These are phyloP conservation scores for Pterobdella sp. DNA, from an alignment of 2,888 invertebrate genomes.

Conservation along the genomic window DNA sequence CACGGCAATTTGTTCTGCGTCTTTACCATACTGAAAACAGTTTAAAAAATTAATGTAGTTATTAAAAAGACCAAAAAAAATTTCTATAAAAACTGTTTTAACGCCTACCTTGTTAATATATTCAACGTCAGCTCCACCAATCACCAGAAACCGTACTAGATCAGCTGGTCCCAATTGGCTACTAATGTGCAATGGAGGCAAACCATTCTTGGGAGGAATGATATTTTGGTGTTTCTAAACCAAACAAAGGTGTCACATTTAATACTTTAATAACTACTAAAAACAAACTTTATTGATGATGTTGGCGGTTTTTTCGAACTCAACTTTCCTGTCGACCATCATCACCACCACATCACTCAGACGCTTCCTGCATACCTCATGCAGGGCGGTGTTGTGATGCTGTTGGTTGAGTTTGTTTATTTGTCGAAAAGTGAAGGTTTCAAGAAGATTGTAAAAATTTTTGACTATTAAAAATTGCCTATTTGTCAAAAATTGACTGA, in stretches of 20 bases:
- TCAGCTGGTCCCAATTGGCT: neutral
- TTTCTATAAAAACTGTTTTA: too few relatives aligned
- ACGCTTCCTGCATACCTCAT: neutral
- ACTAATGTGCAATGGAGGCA: neutral
- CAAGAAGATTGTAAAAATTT: too few relatives aligned
- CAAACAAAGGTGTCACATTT: conserved; percentile 9
- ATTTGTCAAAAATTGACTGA: too few relatives aligned
- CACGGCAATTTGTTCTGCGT: neutral
- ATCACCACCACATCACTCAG: neutral
- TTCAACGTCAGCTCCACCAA: neutral
- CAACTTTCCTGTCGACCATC: neutral
- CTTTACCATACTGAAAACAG: neutral
- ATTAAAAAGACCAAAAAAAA: too few relatives aligned
- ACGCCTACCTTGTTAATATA: neutral
- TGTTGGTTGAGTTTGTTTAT: too few relatives aligned
- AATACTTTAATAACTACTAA: too few relatives aligned
- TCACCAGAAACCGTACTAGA: neutral
- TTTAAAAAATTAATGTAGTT: too few relatives aligned
- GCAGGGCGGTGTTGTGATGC: neutral
- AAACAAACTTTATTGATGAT: neutral
- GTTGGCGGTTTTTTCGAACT: neutral
- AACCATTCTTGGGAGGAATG: neutral
- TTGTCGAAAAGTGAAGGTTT: too few relatives aligned
- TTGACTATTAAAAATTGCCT: too few relatives aligned
- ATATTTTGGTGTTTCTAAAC: neutral